Conservation (phyloP, 2,113 vertebrate genomes). For the Sus scrofa region DNA sequence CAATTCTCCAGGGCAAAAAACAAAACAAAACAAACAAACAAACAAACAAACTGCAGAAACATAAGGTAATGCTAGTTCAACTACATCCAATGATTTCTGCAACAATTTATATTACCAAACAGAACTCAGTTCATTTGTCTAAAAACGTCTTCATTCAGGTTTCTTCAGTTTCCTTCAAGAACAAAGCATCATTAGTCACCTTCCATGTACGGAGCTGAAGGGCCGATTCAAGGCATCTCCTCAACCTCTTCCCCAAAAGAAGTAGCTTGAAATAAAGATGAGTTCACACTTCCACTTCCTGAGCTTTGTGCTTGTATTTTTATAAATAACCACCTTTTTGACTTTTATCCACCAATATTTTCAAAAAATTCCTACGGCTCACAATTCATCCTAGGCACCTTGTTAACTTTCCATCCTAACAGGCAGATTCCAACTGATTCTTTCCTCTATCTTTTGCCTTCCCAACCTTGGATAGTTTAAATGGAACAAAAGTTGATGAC, state of each 20-base stretch:
- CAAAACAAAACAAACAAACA: neutral
- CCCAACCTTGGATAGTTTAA: slow-evolving; percentile 7
- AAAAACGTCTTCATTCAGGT: slow-evolving; percentile 49
- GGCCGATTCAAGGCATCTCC: neutral
- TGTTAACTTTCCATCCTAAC: neutral
- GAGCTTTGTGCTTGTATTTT: neutral
- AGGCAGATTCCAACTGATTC: slow-evolving; percentile 2
- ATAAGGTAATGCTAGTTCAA: slow-evolving; percentile 32
- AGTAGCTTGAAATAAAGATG: neutral
- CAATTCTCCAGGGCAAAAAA: neutral
- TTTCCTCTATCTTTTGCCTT: neutral
- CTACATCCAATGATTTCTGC: slow-evolving; percentile 25
- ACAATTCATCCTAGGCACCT: neutral
- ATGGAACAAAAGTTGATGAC: neutral
- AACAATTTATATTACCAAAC: slow-evolving; percentile 39
- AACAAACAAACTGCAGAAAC: neutral
- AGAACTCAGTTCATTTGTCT: slow-evolving; percentile 48
- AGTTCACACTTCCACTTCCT: slow-evolving; percentile 15
- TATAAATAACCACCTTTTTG: slow-evolving; percentile 29
- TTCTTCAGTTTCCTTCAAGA: slow-evolving; percentile 39
- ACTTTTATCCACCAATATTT: slow-evolving; percentile 35
- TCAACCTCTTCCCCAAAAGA: neutral
- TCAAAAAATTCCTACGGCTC: neutral
- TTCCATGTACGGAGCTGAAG: slow-evolving; percentile 24
- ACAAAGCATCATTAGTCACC: slow-evolving; percentile 17